Percentiles rank a stretch among this genome's conserved stretches.
Evolutionary conservation across 2,888 invertebrate genomes (phyloP).

Genomic region (Coremacera marginata): DNA sequence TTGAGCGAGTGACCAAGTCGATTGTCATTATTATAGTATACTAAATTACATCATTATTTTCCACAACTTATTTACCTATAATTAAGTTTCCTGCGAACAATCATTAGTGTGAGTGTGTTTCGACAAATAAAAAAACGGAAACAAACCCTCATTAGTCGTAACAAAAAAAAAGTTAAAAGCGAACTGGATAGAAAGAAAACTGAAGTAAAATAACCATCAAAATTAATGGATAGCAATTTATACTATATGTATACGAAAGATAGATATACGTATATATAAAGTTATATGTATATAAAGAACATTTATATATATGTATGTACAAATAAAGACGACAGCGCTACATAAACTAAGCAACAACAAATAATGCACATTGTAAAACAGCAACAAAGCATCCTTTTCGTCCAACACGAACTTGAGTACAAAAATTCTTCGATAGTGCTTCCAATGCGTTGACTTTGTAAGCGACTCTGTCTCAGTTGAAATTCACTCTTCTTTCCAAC

Average conservation of each 20-base stretch:
- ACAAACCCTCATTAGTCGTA: conserved; percentile 32
- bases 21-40: conserved; percentile 49
- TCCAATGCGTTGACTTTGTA: conserved; percentile 38
- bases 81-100: conserved; percentile 40
- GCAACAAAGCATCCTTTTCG: conserved; percentile 30
- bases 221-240: conserved; percentile 32
- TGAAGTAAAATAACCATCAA: conserved; percentile 16
- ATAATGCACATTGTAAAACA: conserved; percentile 7
- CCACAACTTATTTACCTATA: conserved; percentile 45
- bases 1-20: conserved; percentile 3
- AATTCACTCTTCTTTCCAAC: conserved; percentile 42
- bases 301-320: neutral
- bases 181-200: neutral
- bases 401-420: conserved; percentile 12
- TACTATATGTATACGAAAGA: conserved; percentile 4
- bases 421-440: conserved; percentile 36
- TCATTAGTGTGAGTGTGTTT: conserved; percentile 34
- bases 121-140: neutral
- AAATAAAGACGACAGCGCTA: neutral
- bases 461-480: conserved; percentile 34
- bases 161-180: conserved; percentile 13
- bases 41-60: conserved; percentile 56
- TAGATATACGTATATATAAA: conserved; percentile 3
- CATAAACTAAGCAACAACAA: conserved; percentile 10
- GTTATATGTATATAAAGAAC: neutral